These are phyloP conservation scores for Thalassophryne amazonica DNA, from an alignment of 2,797 vertebrate genomes.

Conservation along the genomic window DNA sequence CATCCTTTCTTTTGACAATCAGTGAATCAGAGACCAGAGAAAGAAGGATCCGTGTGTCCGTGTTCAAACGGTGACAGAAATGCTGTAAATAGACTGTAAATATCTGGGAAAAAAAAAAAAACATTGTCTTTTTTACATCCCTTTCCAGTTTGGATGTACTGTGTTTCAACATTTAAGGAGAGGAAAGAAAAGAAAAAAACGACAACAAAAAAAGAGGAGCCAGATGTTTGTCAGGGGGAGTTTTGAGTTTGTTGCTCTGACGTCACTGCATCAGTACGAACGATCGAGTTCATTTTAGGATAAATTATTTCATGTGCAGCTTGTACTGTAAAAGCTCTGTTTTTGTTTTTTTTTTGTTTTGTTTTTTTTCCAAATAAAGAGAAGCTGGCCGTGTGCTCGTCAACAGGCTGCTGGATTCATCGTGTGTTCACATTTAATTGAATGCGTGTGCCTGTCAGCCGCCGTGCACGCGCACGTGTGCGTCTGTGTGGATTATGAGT, in stretches of 20 bases:
- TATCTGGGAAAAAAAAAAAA: conserved; percentile 72
- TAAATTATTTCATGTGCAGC: conserved; percentile 78
- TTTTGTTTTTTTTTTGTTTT: too few species aligned
- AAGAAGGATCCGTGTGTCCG: conserved; percentile 70
- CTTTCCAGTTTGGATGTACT: conserved; percentile 74
- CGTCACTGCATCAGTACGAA: conserved; percentile 68
- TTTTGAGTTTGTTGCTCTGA: conserved; percentile 68
- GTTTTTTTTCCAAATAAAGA: conserved; percentile 80
- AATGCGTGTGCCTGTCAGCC: conserved; percentile 36
- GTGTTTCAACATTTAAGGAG: conserved; percentile 55
- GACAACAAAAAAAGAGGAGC: conserved; percentile 48
- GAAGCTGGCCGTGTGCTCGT: conserved; percentile 66
- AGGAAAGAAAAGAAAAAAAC: conserved; percentile 18
- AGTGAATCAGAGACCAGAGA: conserved; percentile 63
- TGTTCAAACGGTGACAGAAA: conserved; percentile 64
- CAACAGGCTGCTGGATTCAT: conserved; percentile 40
- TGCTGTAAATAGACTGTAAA: conserved; percentile 76
- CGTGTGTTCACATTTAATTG: conserved; percentile 12
- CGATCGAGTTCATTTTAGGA: conserved; percentile 66
- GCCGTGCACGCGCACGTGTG: conserved; percentile 19
- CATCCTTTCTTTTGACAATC: conserved; percentile 78
- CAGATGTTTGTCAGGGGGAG: conserved; percentile 62
- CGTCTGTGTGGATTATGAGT: conserved; percentile 71
- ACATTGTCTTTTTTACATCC: conserved; percentile 75
- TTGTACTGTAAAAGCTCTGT: conserved; percentile 77